These are phyloP conservation scores for Exephanes ischioxanthus DNA, from an alignment of 2,888 invertebrate species.

Conservation along the genomic window DNA sequence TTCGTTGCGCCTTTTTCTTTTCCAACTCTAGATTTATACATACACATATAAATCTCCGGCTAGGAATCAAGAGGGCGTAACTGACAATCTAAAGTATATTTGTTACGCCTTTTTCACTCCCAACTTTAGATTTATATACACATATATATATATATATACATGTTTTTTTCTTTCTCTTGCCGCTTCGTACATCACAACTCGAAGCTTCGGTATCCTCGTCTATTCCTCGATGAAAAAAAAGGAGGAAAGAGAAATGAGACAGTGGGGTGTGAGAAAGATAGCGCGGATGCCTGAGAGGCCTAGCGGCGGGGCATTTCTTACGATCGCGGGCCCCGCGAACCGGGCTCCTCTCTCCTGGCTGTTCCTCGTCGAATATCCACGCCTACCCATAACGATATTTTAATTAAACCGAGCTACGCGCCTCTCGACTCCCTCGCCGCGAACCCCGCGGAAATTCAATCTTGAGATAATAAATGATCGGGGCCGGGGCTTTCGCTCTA, in stretches of 20 bases:
- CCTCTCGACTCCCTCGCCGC: slow-evolving; percentile 56
- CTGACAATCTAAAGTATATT: too few relatives aligned
- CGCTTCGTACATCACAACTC: slow-evolving; percentile 29
- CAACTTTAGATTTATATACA: too few relatives aligned
- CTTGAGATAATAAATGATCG: slow-evolving; percentile 85
- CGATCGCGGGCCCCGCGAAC: slow-evolving; percentile 56
- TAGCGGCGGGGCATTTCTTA: slow-evolving; percentile 56
- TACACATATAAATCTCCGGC: too few relatives aligned
- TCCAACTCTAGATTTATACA: neutral
- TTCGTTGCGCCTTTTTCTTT: too few relatives aligned
- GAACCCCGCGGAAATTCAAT: slow-evolving; percentile 83
- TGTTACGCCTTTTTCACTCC: too few relatives aligned
- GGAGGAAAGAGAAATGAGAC: slow-evolving; percentile 20
- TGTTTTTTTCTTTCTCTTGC: slow-evolving; percentile 13
- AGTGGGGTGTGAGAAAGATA: slow-evolving; percentile 44
- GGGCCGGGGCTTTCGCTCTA: slow-evolving; percentile 74
- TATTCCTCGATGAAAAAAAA: slow-evolving; percentile 26
- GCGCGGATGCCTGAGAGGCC: neutral
- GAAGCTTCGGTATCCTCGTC: slow-evolving; percentile 13
- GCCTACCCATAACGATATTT: slow-evolving; percentile 85
- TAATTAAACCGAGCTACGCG: slow-evolving; percentile 83
- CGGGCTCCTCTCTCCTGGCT: neutral
- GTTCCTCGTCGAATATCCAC: slow-evolving; percentile 78
- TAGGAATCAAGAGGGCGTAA: too few relatives aligned
- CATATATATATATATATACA: too few relatives aligned